Evolutionary conservation across 1,140 invertebrate genomes (phyloP).

Genomic region (Amphibalanus amphitrite): DNA sequence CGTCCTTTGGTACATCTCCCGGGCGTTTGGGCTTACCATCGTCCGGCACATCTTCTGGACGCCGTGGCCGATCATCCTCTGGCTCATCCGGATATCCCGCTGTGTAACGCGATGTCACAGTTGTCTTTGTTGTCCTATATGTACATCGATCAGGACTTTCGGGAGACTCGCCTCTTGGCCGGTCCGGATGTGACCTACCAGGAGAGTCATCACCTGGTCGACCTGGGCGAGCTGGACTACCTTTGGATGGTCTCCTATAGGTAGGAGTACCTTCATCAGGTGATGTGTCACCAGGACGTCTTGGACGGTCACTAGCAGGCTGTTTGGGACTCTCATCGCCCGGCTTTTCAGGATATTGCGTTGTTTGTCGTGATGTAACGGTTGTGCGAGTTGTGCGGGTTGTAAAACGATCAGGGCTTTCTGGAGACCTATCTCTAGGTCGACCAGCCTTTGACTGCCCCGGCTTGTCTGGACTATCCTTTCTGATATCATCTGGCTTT

Average conservation of each 20-base stretch:
- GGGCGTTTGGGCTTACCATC: background rate
- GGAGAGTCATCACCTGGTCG: background rate
- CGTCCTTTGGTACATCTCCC: background rate
- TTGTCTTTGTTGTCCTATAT: background rate
- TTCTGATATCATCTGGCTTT: background rate
- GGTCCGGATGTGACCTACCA: background rate
- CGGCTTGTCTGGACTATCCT: background rate
- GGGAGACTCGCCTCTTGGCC: background rate
- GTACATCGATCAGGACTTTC: background rate
- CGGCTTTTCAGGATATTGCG: too few relatives aligned
- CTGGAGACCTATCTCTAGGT: background rate
- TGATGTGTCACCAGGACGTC: background rate
- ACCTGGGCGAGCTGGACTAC: background rate
- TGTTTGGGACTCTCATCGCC: background rate
- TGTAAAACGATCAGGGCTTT: background rate
- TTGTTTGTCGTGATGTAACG: too few relatives aligned
- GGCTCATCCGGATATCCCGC: background rate
- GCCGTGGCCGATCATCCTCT: background rate
- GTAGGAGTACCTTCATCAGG: background rate
- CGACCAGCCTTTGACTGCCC: background rate
- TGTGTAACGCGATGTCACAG: background rate
- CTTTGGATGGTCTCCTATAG: background rate
- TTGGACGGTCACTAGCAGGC: background rate
- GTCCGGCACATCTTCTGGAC: background rate
- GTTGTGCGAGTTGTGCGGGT: too few relatives aligned